Conservation (phyloP, 2,113 vertebrate genomes). For the Chloropsis cyanopogon region DNA sequence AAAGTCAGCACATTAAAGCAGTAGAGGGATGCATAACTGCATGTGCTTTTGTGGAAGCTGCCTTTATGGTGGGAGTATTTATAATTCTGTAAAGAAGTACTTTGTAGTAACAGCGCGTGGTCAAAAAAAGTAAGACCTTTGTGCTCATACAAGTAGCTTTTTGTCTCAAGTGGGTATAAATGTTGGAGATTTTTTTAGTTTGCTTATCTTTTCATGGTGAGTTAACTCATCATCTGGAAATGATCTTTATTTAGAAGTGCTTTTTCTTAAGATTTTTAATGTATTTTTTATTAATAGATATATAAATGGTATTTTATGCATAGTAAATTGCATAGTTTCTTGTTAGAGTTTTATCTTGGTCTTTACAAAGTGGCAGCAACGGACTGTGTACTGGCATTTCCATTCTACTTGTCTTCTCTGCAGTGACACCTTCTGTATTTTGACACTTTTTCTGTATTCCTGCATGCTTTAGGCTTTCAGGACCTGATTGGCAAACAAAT, state of each 20-base stretch:
- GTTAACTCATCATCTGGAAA: not conserved
- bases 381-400: not conserved
- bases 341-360: not conserved
- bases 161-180: not conserved
- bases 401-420: not conserved
- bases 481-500: not conserved
- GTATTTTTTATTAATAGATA: not conserved
- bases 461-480: not conserved
- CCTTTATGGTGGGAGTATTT: not conserved
- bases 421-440: not conserved
- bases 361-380: not conserved
- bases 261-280: not conserved
- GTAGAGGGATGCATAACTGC: not conserved
- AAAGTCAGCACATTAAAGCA: not conserved
- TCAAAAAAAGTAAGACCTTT: not conserved
- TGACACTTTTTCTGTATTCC: not conserved
- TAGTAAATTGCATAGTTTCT: not conserved
- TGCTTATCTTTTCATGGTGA: not conserved
- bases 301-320: not conserved
- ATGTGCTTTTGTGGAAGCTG: not conserved
- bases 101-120: not conserved
- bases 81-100: not conserved
- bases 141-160: not conserved
- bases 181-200: not conserved
- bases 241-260: not conserved